Conservation (phyloP, 2,797 vertebrate genomes). For the Coccyzus lansbergi region DNA sequence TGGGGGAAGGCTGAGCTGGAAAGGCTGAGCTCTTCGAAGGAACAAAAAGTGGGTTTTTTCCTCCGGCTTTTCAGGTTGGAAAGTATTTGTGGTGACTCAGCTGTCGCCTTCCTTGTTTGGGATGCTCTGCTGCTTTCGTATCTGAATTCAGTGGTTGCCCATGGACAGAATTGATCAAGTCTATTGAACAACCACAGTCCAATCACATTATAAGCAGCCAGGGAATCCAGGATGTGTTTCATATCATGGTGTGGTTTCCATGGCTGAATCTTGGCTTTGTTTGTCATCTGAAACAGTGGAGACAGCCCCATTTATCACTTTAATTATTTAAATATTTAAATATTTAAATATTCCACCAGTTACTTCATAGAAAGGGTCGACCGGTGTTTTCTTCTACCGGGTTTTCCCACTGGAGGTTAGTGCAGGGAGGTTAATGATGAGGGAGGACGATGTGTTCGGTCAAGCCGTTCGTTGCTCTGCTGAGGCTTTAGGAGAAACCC, state of each 20-base stretch:
- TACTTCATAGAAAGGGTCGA: neutral
- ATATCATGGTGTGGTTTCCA: accelerated
- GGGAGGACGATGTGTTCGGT: neutral
- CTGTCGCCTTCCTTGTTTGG: neutral
- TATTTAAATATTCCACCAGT: neutral
- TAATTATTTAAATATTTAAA: too few species aligned
- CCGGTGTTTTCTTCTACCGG: neutral
- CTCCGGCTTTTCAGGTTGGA: neutral
- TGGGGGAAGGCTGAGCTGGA: neutral
- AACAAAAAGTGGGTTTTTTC: too few species aligned
- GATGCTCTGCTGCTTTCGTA: neutral
- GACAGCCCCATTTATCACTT: accelerated
- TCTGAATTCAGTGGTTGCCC: neutral
- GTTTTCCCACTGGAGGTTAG: neutral
- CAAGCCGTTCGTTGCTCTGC: neutral
- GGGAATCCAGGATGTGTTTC: neutral
- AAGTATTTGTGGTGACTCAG: neutral
- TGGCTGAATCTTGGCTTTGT: neutral
- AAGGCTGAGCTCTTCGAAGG: neutral
- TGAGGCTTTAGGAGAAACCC: neutral
- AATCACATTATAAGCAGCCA: neutral
- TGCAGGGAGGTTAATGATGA: neutral
- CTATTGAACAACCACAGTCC: neutral
- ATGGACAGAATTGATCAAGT: neutral
- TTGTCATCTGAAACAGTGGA: accelerated